Evolutionary conservation across 2,113 vertebrate genomes (phyloP), one percentile per base, ranked within the genome.

Genomic region (Eolophus roseicapilla): DNA sequence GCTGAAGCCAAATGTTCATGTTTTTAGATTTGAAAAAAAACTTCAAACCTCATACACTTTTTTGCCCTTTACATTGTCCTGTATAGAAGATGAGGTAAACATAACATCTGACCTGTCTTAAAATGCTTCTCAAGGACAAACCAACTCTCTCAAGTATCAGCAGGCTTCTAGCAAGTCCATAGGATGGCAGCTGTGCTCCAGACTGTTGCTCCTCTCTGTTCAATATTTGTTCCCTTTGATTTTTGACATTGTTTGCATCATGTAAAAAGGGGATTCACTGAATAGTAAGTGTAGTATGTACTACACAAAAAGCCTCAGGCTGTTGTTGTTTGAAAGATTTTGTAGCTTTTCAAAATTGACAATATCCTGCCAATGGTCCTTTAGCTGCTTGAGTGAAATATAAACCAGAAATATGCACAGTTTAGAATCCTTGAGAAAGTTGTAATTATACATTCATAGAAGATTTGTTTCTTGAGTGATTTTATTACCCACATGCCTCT

Each of bases 381-480:
- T 90, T 93, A 93, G 80, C 44, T 95, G 52, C 71, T 89, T 94
- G 93, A 90, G 92, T 86, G 78, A 97, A 97, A 97, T 93, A 63
- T 33, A 94, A 92, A 86, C 82, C 90, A 92, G 82, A 96, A 95
- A 96, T 96, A 95, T 50, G 65, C 86, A 92, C 21, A 70, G 47
- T 95, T 96, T 94, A 96, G 96, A 95, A 93, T 95, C 82, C 69
- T 96, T 90, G 94, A 97, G 96, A 97, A 97, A 97, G 24, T 44
- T 43, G n/a, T 74, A 96, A 96, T 97, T 97, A 97, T 83, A 88
- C 88, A 96, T 96, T 96, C 93, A 90, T 29, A 94, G 88, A 90
- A 53, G 64, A 94, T 96, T 96, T 95, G 55, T 78, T 96, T 82
- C 90, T 95, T 95, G 92, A 88, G 94, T 97, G 90, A 93, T 88